Evolutionary conservation across 2,888 invertebrate species (phyloP), one percentile per base, ranked within the genome.

Genomic region (Beris morrisii): DNA sequence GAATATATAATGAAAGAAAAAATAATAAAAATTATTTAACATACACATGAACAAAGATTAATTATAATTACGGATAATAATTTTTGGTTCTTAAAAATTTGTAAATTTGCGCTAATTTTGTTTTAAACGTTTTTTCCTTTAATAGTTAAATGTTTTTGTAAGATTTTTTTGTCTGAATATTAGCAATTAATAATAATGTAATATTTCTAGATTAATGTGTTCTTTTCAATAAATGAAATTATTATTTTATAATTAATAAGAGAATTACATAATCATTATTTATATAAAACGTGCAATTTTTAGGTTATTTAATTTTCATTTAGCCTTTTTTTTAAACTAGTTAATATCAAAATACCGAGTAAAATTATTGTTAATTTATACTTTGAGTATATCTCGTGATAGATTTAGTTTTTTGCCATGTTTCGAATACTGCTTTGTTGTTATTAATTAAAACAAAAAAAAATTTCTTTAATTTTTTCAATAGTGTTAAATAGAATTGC

Each of bases 61-160:
- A 50, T 32, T 22, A 9, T 38, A 50, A 58, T 58, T 22, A 58
- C 15, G 7, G 50, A 50, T 61, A 38, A 61, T 13, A 50, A 61
- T 50, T 48, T 31, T 22, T 59, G 48, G 22, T 57, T 53, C 38
- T 56, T 56, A 44, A 32, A 6, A 13, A 44, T 56, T 61, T 65
- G 65, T 65, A 65, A 65, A 65, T 65, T 65, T 65, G 65, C 65
- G 65, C 65, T 65, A 65, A 65, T 65, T 65, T 65, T 50, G 38
- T 50, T 56, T 30, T 61, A 32, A 59, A 46, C 46, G 31, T 59
- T 15, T 61, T 59, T 52, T 52, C 61, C 61, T 50, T 61, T 50
- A 52, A 50, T 61, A 61, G 61, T 61, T 61, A 61, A 61, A 50
- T 52, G 50, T 61, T 38, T 50, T 50, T 52, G 61, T 61, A 46